These are phyloP conservation scores for Elymnias hypermnestra DNA, from an alignment of 1,140 invertebrate genomes.

Conservation along the genomic window DNA sequence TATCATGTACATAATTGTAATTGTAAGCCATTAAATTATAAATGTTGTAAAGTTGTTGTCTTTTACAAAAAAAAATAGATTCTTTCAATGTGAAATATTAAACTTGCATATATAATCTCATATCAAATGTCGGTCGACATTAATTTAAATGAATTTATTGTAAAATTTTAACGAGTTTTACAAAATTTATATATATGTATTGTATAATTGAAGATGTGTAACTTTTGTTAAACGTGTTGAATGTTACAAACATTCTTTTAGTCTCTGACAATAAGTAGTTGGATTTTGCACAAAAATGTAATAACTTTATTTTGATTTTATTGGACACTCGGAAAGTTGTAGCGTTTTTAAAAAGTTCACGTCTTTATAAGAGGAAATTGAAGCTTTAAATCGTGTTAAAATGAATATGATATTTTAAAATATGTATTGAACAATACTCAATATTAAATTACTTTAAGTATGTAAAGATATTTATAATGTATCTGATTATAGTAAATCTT, in stretches of 20 bases:
- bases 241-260: constrained; percentile 60
- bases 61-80: constrained; percentile 31
- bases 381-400: constrained; percentile 71
- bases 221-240: constrained; percentile 22
- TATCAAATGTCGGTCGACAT: constrained; percentile 22
- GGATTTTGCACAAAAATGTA: constrained; percentile 28
- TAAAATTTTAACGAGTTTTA: constrained; percentile 1
- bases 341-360: constrained; percentile 26
- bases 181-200: background rate
- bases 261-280: constrained; percentile 67
- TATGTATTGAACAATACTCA: constrained; percentile 29
- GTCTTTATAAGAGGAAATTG: constrained; percentile 53
- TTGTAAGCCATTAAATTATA: constrained; percentile 26
- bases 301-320: constrained; percentile 22
- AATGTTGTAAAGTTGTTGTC: constrained; percentile 55
- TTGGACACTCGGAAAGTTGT: constrained; percentile 21
- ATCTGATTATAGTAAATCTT: constrained; percentile 13
- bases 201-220: background rate
- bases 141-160: constrained; percentile 7
- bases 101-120: constrained; percentile 18
- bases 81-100: constrained; percentile 23
- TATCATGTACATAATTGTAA: constrained; percentile 50
- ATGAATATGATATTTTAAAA: constrained; percentile 43
- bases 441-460: constrained; percentile 22
- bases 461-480: constrained; percentile 12